These are phyloP conservation scores for Oscheius onirici DNA, from an alignment of 2,888 invertebrate species.

Conservation along the genomic window DNA sequence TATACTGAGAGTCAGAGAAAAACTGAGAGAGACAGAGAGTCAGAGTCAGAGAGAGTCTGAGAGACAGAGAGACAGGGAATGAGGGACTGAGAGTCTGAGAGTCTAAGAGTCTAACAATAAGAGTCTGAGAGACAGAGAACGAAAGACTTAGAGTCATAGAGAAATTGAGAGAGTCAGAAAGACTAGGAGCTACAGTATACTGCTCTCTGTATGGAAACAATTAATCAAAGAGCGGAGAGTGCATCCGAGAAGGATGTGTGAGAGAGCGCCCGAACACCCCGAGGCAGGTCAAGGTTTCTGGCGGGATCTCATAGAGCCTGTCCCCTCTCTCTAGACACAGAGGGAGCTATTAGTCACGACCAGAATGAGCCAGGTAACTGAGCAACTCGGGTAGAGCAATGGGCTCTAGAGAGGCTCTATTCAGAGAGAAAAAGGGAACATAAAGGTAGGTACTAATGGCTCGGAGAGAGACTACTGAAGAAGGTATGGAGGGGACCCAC, in stretches of 20 bases:
- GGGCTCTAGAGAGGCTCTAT: too few relatives aligned
- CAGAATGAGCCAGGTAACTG: too few relatives aligned
- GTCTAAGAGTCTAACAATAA: too few relatives aligned
- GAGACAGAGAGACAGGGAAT: background rate
- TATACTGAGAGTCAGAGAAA: background rate
- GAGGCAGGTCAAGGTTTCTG: conserved; percentile 24
- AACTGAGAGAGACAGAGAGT: background rate
- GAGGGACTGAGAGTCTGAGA: background rate
- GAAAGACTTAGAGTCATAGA: background rate
- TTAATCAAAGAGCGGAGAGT: conserved; percentile 18
- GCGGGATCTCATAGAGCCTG: conserved; percentile 4
- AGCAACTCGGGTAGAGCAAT: too few relatives aligned
- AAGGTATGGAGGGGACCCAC: too few relatives aligned
- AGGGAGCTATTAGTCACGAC: too few relatives aligned
- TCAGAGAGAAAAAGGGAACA: too few relatives aligned
- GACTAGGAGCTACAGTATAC: background rate
- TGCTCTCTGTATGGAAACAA: background rate
- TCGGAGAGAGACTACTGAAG: too few relatives aligned
- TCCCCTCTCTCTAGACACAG: too few relatives aligned
- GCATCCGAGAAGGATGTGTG: conserved; percentile 30
- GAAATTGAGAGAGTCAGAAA: background rate
- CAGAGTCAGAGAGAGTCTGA: background rate
- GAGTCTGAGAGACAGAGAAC: background rate
- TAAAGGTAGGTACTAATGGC: too few relatives aligned
- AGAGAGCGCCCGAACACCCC: conserved; percentile 25